Evolutionary conservation across 1,140 invertebrate species (phyloP).

Genomic region (Bombyx mori): DNA sequence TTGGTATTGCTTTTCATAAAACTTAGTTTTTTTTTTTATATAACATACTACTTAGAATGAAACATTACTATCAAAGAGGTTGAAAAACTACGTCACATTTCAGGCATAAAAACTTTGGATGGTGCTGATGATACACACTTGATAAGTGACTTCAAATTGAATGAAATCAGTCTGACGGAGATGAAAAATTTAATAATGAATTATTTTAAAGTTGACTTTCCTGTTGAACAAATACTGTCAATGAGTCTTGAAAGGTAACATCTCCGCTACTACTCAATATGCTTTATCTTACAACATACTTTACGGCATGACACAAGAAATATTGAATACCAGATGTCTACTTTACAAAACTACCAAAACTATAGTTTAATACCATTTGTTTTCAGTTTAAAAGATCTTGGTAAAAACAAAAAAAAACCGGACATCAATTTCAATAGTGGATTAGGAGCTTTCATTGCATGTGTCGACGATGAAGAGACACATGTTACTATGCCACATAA

Average conservation of each 20-base stretch:
- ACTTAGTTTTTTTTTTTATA: not conserved
- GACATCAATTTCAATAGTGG: not conserved
- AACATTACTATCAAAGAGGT: not conserved
- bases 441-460: conserved; percentile 8
- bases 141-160: conserved; percentile 4
- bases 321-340: too few species aligned
- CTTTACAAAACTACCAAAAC: too few species aligned
- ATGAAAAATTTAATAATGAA: not conserved
- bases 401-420: not conserved
- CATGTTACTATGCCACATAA: conserved; percentile 3
- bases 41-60: not conserved
- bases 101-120: conserved; percentile 2
- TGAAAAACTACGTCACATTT: not conserved
- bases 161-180: conserved; percentile 1
- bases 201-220: conserved; percentile 2
- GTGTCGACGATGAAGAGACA: conserved; percentile 7
- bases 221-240: conserved; percentile 1
- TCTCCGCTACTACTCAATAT: too few species aligned
- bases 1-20: not conserved
- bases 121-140: not conserved
- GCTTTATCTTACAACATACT: not conserved
- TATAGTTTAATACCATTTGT: too few species aligned
- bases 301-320: not conserved
- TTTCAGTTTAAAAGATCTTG: conserved; percentile 8
- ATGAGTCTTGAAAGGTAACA: conserved; percentile 2